Base-by-base conservation (phyloP, 2,113 vertebrate species). In the Rhinichthys klamathensis region DNA sequence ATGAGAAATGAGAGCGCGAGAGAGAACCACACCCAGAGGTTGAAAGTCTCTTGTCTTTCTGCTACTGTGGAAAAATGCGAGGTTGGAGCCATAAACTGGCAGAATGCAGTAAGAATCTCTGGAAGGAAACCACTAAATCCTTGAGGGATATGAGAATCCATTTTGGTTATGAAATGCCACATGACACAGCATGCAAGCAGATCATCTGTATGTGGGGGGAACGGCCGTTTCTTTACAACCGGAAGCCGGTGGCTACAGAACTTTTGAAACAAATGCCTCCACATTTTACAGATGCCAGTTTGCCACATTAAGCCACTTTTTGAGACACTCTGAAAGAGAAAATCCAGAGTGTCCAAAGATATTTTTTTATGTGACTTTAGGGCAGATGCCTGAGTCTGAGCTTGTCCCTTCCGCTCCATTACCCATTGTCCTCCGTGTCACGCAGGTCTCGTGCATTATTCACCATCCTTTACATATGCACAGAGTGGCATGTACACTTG, bases 91-190 rank as follows among this genome's bases (percentile, higher is more conserved):
- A 82, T 88, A 82, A 77, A 86, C 70, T 85, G 61, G 35, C 75
- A 81, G 74, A 87, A 72, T 80, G 81, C 81, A 84, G 86, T 41
- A 88, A 82, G 65, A 85, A 25, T 44, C 46, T 81, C 78, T 82
- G 38, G 72, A 85, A 65, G 84, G 84, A 67, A 79, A 75, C 69
- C 82, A 7, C 72, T 49, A 86, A 25, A 44, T 38, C 65, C 69
- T 56, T 56, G 54, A 70, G 76, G 32, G 79, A 79, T 82, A 63
- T 21, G 9, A 72, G 69, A 73, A 65, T 81, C 63, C 75, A 86
- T 87, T 88, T 90, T 82, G 80, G 88, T 67, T 85, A 75, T 32
- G 25, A 61, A 84, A 75, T 77, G 80, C 75, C 86, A 86, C 60
- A 25, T 82, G 78, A 90, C 56, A 49, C 46, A 84, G 76, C 81